phyloP scores from a whole-genome alignment of 2,113 vertebrate species.

The Pantherophis guttatus region DNA sequence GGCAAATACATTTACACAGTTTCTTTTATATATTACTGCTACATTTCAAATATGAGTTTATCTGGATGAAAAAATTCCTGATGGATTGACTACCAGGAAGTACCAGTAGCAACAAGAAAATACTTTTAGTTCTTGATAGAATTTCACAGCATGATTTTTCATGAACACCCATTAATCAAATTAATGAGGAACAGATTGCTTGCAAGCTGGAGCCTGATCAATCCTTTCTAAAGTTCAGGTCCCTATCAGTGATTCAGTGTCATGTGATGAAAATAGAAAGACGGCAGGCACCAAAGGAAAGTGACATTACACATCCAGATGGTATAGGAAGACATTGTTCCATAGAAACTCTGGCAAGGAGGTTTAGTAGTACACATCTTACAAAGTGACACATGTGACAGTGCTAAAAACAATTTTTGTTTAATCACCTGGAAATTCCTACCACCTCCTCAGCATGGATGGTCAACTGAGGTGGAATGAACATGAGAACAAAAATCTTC shows the following conservation, averaged over 20 bases:
- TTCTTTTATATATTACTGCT: constrained; percentile 5
- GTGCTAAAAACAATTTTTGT: background rate
- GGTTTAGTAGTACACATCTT: background rate
- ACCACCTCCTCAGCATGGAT: background rate
- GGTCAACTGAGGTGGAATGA: background rate
- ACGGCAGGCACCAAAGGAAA: background rate
- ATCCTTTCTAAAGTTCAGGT: background rate
- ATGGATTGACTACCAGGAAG: background rate
- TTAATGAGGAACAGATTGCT: constrained; percentile 6
- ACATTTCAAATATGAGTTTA: constrained; percentile 15
- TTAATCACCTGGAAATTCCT: background rate
- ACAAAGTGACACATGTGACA: background rate
- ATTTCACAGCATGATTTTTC: constrained; percentile 15
- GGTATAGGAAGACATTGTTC: background rate
- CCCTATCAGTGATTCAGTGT: background rate
- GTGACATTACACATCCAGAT: background rate
- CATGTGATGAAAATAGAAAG: background rate
- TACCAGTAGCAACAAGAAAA: background rate
- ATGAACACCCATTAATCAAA: background rate
- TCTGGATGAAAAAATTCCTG: constrained; percentile 3
- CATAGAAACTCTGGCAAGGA: background rate
- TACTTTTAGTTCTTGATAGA: constrained; percentile 11
- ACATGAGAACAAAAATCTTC: background rate
- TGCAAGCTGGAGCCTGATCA: constrained; percentile 19
- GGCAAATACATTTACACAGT: constrained; percentile 30